Percentiles rank a stretch among this genome's conserved stretches.
These are phyloP conservation scores for Scaptomyza tumidula DNA, from an alignment of 2,888 invertebrate genomes.

Conservation along the genomic window DNA sequence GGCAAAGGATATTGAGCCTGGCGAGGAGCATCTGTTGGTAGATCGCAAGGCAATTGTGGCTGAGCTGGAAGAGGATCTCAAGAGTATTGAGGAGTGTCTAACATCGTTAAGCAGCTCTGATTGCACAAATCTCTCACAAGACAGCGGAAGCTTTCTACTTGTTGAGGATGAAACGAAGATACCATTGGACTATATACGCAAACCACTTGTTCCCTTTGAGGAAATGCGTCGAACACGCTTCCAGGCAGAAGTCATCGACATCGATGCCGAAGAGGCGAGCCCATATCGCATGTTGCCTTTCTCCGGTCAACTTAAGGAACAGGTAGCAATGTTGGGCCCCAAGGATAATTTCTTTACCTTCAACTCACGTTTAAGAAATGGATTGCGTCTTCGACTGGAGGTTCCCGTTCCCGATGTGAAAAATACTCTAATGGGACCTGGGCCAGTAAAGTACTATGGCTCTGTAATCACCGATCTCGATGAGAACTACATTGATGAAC, in stretches of 20 bases:
- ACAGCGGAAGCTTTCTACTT: conserved; percentile 83
- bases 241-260: conserved; percentile 74
- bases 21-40: conserved; percentile 65
- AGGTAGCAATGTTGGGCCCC: conserved; percentile 65
- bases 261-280: conserved; percentile 74
- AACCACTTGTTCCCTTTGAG: conserved; percentile 83
- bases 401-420: conserved; percentile 72
- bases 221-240: conserved; percentile 81
- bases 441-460: conserved; percentile 63
- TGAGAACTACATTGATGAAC: conserved; percentile 82
- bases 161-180: conserved; percentile 81
- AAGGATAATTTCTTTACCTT: conserved; percentile 83
- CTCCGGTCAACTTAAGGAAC: conserved; percentile 81
- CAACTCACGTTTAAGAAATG: conserved; percentile 79
- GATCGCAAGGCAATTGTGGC: conserved; percentile 66
- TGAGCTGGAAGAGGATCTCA: conserved; percentile 81
- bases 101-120: conserved; percentile 82
- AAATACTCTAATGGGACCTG: conserved; percentile 73
- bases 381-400: conserved; percentile 81
- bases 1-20: conserved; percentile 50
- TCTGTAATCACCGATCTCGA: conserved; percentile 83
- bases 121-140: conserved; percentile 83
- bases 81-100: conserved; percentile 82
- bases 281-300: conserved; percentile 82
- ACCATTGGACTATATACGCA: conserved; percentile 82